phyloP scores from a whole-genome alignment of 2,888 invertebrate species.

The Eupeodes latifasciatus region DNA sequence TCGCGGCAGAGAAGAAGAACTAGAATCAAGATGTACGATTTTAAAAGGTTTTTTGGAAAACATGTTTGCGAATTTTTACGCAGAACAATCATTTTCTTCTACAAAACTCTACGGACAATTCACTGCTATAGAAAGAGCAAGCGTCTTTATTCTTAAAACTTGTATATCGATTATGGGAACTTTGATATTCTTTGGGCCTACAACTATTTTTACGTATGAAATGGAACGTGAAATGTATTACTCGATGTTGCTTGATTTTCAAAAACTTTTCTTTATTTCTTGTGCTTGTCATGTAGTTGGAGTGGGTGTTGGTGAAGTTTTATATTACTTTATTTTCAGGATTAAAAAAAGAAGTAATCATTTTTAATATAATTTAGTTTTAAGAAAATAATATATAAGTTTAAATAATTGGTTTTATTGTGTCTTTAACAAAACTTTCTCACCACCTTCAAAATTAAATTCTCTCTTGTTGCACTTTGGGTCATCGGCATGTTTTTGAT shows the following conservation, averaged over 20 bases:
- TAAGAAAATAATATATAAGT: slow-evolving; percentile 9
- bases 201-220: slow-evolving; percentile 77
- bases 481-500: no score
- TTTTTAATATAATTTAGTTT: slow-evolving; percentile 1
- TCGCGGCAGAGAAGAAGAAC: background rate
- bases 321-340: slow-evolving; percentile 1
- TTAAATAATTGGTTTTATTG: no score
- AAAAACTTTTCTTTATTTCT: slow-evolving; percentile 19
- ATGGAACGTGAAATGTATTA: slow-evolving; percentile 76
- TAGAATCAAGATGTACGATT: background rate
- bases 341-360: background rate
- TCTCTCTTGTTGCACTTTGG: no score
- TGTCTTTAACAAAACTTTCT: no score
- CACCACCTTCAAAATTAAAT: no score
- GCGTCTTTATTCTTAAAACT: slow-evolving; percentile 38
- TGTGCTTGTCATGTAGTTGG: slow-evolving; percentile 45
- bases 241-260: slow-evolving; percentile 42
- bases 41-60: slow-evolving; percentile 35
- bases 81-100: slow-evolving; percentile 20
- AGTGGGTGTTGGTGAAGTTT: background rate
- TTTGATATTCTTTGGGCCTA: slow-evolving; percentile 62
- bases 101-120: slow-evolving; percentile 14
- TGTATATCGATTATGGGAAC: slow-evolving; percentile 39
- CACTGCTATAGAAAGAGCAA: slow-evolving; percentile 35
- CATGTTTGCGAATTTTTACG: slow-evolving; percentile 54